Evolutionary conservation across 2,113 vertebrate species (phyloP).

Genomic region (Thermophis baileyi): DNA sequence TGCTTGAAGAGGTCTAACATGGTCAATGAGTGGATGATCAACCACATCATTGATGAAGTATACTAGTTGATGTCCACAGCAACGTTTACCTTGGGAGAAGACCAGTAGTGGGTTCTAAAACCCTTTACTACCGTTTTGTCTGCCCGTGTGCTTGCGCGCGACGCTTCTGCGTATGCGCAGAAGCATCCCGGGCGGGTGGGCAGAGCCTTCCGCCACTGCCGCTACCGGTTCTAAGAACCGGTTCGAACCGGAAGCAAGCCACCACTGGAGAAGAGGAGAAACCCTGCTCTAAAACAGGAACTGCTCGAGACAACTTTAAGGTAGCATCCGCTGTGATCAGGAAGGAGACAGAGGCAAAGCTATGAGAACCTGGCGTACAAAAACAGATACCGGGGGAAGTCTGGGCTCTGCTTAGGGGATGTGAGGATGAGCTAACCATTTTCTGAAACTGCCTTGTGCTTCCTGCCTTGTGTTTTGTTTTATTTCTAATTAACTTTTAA

Average conservation of each 20-base stretch:
- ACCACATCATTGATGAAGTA: neutral
- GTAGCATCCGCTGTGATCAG: neutral
- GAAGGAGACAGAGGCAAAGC: neutral
- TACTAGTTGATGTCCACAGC: neutral
- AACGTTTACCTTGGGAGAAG: neutral
- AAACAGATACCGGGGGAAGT: neutral
- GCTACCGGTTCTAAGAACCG: no score
- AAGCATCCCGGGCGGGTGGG: no score
- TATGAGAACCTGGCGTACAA: neutral
- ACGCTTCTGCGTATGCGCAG: no score
- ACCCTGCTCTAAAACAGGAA: neutral
- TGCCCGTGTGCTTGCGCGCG: no score
- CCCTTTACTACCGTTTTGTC: no score
- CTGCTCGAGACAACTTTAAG: neutral
- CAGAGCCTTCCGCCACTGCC: no score
- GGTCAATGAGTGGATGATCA: no score
- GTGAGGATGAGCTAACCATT: neutral
- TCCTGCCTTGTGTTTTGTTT: neutral
- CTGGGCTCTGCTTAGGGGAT: neutral
- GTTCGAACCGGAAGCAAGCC: no score
- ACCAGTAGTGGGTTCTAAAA: no score
- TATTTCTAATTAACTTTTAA: neutral
- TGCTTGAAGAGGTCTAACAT: no score
- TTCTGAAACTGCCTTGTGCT: neutral
- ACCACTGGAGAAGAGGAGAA: neutral